A percentile compares a stretch with the other conserved stretches of the same genome.
Conservation (phyloP, 2,797 vertebrate species). For the Tapirus indicus region DNA sequence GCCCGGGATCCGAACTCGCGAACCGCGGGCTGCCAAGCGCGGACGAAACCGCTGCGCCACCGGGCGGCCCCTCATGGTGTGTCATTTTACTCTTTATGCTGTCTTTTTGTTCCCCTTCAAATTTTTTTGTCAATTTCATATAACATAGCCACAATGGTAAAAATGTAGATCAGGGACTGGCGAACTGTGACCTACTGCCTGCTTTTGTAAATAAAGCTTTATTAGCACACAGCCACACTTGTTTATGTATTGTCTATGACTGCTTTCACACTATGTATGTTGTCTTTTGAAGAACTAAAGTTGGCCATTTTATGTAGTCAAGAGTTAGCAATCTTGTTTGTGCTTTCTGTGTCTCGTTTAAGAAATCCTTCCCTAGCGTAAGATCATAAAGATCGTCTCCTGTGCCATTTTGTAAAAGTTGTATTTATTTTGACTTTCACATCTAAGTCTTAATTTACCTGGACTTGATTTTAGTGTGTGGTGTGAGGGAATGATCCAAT, state of each 20-base stretch:
- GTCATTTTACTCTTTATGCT: not conserved
- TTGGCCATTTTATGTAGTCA: not conserved
- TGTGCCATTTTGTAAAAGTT: not conserved
- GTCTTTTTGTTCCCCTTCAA: too few species aligned
- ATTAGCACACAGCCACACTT: too few species aligned
- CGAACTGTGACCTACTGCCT: too few species aligned
- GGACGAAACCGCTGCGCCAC: too few species aligned
- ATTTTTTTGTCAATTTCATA: too few species aligned
- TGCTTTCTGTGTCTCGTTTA: not conserved
- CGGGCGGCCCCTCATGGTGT: too few species aligned
- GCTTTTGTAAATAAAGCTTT: too few species aligned
- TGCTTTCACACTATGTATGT: not conserved
- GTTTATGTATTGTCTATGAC: too few species aligned
- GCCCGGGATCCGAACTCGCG: too few species aligned
- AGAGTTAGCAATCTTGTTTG: not conserved
- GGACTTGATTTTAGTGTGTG: not conserved
- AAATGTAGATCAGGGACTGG: too few species aligned
- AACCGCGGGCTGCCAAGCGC: too few species aligned
- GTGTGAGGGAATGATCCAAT: not conserved
- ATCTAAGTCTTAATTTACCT: not conserved
- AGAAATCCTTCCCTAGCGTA: conserved; percentile 18
- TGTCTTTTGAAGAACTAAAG: not conserved
- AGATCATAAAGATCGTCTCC: not conserved
- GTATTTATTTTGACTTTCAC: conserved; percentile 22
- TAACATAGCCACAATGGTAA: too few species aligned